Conservation (phyloP, 2,797 vertebrate genomes). For the Pipistrellus kuhlii region DNA sequence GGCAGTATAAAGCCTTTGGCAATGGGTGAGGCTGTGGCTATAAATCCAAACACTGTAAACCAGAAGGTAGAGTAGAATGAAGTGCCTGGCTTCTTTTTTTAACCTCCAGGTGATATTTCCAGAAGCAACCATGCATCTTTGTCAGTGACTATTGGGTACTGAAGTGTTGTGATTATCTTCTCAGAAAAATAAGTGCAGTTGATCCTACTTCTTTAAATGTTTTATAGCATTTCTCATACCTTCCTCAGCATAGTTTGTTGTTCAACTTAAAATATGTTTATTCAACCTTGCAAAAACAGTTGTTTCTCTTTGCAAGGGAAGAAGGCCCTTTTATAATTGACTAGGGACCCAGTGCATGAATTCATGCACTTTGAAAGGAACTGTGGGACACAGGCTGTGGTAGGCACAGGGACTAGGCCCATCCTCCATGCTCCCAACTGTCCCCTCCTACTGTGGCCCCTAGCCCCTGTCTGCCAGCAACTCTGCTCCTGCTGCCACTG, state of each 20-base stretch:
- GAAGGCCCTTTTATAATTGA: not conserved
- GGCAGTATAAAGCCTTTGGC: conserved; percentile 86
- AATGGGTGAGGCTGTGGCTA: conserved; percentile 81
- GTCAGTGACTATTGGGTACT: conserved; percentile 48
- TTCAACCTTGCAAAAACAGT: not conserved
- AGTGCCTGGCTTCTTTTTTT: conserved; percentile 59
- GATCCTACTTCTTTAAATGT: not conserved
- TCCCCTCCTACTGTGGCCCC: no score
- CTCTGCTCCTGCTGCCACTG: no score
- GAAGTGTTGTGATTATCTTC: conserved; percentile 18
- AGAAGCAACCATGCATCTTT: conserved; percentile 57
- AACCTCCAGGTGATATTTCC: conserved; percentile 66
- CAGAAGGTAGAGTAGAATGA: conserved; percentile 73
- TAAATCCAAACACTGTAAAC: conserved; percentile 85
- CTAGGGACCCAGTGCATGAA: no score
- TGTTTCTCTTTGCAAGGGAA: not conserved
- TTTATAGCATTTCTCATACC: not conserved
- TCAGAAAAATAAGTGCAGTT: not conserved
- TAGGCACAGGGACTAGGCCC: no score
- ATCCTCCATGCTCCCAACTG: no score
- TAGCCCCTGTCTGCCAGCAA: no score
- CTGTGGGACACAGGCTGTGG: no score
- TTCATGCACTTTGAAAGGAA: no score
- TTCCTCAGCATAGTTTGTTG: not conserved
- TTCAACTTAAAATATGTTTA: conserved; percentile 25